A percentile compares a stretch with the other conserved stretches of the same genome.
These are phyloP conservation scores for Charaxes varanes DNA, from an alignment of 1,140 invertebrate species.

Conservation along the genomic window DNA sequence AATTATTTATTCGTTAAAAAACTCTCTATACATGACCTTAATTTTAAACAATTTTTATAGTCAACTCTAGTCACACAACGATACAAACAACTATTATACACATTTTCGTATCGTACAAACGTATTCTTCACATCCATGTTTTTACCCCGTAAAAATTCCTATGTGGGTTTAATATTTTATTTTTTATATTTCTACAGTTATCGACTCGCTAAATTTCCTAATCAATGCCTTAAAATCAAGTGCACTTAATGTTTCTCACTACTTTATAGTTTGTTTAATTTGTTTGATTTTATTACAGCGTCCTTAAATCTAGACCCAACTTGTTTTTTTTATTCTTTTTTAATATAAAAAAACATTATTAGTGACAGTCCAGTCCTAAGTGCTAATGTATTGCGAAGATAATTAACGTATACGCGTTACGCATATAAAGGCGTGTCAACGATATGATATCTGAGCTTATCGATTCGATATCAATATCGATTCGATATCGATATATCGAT, in stretches of 20 bases:
- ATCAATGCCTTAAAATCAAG: constrained; percentile 51
- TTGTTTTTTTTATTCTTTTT: too few relatives aligned
- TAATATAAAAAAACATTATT: constrained; percentile 21
- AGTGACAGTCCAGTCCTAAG: constrained; percentile 13
- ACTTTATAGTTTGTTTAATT: constrained; percentile 41
- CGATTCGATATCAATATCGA: too few relatives aligned
- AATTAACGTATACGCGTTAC: constrained; percentile 45
- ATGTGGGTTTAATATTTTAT: too few relatives aligned
- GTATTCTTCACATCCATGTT: too few relatives aligned
- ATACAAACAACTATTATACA: too few relatives aligned
- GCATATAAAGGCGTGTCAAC: constrained; percentile 30
- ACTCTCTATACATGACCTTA: too few relatives aligned
- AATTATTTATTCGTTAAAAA: too few relatives aligned
- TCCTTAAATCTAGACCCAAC: constrained; percentile 37
- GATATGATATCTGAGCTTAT: constrained; percentile 40
- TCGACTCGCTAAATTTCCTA: constrained; percentile 16
- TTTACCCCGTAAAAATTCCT: too few relatives aligned
- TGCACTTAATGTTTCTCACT: constrained; percentile 64
- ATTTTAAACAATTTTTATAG: too few relatives aligned
- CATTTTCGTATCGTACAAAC: too few relatives aligned
- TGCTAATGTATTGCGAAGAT: constrained; percentile 18
- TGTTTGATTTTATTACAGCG: constrained; percentile 30
- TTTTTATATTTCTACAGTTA: constrained; percentile 8
- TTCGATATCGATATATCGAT: constrained; percentile 1
- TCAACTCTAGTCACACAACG: too few relatives aligned